Base-by-base conservation (phyloP, 2,113 vertebrate species). In the Corynorhinus townsendii region DNA sequence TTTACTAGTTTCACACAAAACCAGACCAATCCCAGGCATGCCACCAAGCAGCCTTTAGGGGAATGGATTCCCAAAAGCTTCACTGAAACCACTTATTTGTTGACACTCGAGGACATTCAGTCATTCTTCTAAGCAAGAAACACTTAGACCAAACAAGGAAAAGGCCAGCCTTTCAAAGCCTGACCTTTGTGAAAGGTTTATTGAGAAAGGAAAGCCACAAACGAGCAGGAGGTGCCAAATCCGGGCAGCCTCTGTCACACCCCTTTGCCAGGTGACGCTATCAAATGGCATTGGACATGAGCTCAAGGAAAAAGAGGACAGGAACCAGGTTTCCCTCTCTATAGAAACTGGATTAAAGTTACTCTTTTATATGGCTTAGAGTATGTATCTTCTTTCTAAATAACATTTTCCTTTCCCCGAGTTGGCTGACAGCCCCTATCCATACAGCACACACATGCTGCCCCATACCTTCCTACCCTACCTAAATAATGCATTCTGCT, bases 1-100 rank as follows among this genome's bases (percentile, higher is more conserved):
- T 76, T 88, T 86, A 83, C 89, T 88, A 73, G 90, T 86, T 96
- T 95, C 86, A 89, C 52, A 93, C 88, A 96, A 95, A 97, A 89
- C 86, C 72, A 56, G 75, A 66, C 19, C 62, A 54, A 76, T 86
- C 73, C 82, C 43, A 90, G 92, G 54, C 86, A 93, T 1, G 0
- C 91, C 88, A 90, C 87, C 87, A 59, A 86, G 54, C 81, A 86
- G n/a, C 82, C 90, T 82, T 89, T 15, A 68, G 49, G 83, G 95
- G 95, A 96, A 71, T 33, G 2, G 15, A 80, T 81, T 86, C 64
- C 38, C 2, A 19, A 96, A 95, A 94, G 73, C 94, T 62, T 92
- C 56, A 54, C 69, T 24, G 86, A 96, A 96, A 95, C 95, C 85
- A 38, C 59, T 82, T 56, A 91, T 93, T 96, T 93, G 80, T 72